Conservation (phyloP, 2,888 invertebrate genomes). For the Athripsodes cinereus region DNA sequence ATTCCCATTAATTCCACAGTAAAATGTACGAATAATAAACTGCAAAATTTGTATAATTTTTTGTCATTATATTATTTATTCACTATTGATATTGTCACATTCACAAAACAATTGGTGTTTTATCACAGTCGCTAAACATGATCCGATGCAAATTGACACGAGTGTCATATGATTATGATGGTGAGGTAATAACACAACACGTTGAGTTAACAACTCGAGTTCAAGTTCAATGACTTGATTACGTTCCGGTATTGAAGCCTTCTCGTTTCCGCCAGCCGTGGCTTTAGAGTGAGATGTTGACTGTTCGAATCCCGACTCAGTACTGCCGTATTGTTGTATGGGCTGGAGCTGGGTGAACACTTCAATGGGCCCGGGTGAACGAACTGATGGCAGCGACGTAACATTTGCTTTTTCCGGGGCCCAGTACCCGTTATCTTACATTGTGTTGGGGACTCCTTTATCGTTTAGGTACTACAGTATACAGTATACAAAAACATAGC, state of each 20-base stretch:
- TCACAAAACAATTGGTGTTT: too few species aligned
- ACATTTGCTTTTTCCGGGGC: slow-evolving; percentile 20
- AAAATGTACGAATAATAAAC: too few species aligned
- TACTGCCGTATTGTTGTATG: slow-evolving; percentile 6
- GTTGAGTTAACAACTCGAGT: neutral
- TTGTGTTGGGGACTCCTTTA: neutral
- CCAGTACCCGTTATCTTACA: slow-evolving; percentile 24
- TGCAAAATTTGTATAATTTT: too few species aligned
- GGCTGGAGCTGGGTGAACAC: neutral
- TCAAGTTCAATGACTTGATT: slow-evolving; percentile 23
- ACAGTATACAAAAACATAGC: too few species aligned
- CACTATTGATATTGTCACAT: neutral
- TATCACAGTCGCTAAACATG: neutral
- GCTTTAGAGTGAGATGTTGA: neutral
- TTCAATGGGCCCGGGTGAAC: slow-evolving; percentile 26
- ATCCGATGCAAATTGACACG: neutral
- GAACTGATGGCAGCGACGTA: slow-evolving; percentile 23
- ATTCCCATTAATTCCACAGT: too few species aligned
- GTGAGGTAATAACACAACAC: slow-evolving; percentile 9
- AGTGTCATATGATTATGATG: slow-evolving; percentile 4
- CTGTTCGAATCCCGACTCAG: neutral
- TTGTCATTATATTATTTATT: too few species aligned
- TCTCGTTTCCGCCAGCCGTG: slow-evolving; percentile 1
- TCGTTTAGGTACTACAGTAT: too few species aligned
- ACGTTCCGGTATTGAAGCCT: slow-evolving; percentile 22